A percentile compares a stretch with the other conserved stretches of the same genome.
Evolutionary conservation across 2,113 vertebrate species (phyloP).

Genomic region (Ictalurus punctatus): DNA sequence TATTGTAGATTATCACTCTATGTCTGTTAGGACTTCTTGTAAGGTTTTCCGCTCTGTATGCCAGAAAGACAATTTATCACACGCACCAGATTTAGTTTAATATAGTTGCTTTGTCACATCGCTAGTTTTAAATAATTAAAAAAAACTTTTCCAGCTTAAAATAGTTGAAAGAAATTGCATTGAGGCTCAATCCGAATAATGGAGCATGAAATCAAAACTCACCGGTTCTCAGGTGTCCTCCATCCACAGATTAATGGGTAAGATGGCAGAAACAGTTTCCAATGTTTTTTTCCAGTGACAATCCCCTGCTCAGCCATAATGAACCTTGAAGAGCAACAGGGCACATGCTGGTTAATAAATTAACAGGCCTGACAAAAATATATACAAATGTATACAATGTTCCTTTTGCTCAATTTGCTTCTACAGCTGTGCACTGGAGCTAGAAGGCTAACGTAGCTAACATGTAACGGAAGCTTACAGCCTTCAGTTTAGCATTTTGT

Average conservation of each 20-base stretch:
- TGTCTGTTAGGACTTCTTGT: neutral
- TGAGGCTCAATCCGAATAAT: neutral
- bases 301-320: slow-evolving; percentile 62
- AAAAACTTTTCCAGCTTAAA: neutral
- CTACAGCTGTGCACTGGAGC: neutral
- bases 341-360: neutral
- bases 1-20: neutral
- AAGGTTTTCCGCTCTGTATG: neutral
- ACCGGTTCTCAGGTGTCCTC: slow-evolving; percentile 79
- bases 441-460: neutral
- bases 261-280: slow-evolving; percentile 75
- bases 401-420: neutral
- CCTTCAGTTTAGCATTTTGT: neutral
- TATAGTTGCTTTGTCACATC: neutral
- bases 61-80: neutral
- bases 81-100: neutral
- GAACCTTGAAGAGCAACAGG: slow-evolving; percentile 29
- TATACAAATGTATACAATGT: neutral
- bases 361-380: neutral
- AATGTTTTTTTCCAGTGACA: slow-evolving; percentile 89
- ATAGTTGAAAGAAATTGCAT: neutral
- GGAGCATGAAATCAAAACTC: slow-evolving; percentile 64
- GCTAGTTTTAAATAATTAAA: neutral
- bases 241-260: slow-evolving; percentile 62
- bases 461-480: neutral